Evolutionary conservation across 2,888 invertebrate genomes (phyloP).

Genomic region (Dasysyrphus tricinctus): DNA sequence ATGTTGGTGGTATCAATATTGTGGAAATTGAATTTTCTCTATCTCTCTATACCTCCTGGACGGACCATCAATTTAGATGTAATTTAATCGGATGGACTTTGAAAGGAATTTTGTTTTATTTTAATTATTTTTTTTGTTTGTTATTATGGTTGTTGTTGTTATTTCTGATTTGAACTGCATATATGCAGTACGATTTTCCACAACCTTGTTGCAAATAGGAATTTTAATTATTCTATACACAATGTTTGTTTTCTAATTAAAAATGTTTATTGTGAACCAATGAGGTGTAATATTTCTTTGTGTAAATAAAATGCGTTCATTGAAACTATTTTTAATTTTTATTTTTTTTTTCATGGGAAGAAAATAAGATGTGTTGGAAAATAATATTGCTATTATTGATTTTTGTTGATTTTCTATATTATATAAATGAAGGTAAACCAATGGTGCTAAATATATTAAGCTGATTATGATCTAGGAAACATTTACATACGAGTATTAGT

Average conservation of each 20-base stretch:
- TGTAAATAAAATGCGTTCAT: slow-evolving; percentile 17
- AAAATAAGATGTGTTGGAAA: neutral
- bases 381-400: neutral
- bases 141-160: neutral
- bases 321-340: neutral
- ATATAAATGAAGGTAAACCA: too few species aligned
- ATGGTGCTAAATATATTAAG: too few species aligned
- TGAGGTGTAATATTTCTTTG: slow-evolving; percentile 28
- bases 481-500: too few species aligned
- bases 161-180: slow-evolving; percentile 15
- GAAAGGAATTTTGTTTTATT: slow-evolving; percentile 52
- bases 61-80: slow-evolving; percentile 62
- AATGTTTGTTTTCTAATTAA: slow-evolving; percentile 63
- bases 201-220: slow-evolving; percentile 45
- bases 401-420: neutral
- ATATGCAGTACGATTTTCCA: neutral
- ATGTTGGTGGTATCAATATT: slow-evolving; percentile 32
- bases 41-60: neutral
- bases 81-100: slow-evolving; percentile 63
- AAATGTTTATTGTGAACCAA: slow-evolving; percentile 38
- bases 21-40: slow-evolving; percentile 55
- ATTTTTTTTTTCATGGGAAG: neutral
- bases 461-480: too few species aligned
- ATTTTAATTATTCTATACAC: slow-evolving; percentile 67
- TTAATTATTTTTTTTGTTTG: slow-evolving; percentile 3